Percentiles rank a stretch among this genome's conserved stretches.
Conservation (phyloP, 2,888 invertebrate genomes). For the Clepsis dumicolana region DNA sequence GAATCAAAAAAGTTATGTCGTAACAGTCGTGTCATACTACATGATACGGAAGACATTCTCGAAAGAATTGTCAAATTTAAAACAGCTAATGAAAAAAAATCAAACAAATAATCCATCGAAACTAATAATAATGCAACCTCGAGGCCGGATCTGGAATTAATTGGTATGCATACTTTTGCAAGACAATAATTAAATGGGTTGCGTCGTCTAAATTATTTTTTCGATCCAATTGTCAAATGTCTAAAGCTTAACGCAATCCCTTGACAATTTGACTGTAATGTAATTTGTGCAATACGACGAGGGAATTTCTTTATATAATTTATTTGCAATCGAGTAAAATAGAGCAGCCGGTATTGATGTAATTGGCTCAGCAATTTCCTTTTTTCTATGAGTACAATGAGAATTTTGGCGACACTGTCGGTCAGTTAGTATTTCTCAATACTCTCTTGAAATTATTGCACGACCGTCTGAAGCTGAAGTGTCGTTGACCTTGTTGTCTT, state of each 20-base stretch:
- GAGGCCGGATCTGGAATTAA: conserved; percentile 22
- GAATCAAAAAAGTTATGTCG: conserved; percentile 4
- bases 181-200: conserved; percentile 45
- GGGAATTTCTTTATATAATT: conserved; percentile 62
- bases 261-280: conserved; percentile 55
- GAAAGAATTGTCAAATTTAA: background rate
- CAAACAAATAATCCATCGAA: conserved; percentile 18
- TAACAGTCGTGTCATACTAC: background rate
- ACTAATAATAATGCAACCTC: conserved; percentile 21
- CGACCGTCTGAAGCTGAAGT: conserved; percentile 6
- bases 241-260: conserved; percentile 50
- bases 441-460: conserved; percentile 28
- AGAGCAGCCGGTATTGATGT: conserved; percentile 57
- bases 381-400: conserved; percentile 28
- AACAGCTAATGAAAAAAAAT: background rate
- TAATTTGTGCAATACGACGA: conserved; percentile 61
- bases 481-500: conserved; percentile 25
- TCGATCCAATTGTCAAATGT: conserved; percentile 44
- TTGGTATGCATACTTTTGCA: conserved; percentile 23
- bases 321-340: conserved; percentile 53
- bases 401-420: conserved; percentile 6
- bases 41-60: conserved; percentile 4
- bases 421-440: conserved; percentile 33
- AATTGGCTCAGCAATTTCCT: conserved; percentile 46
- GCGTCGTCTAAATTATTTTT: conserved; percentile 39